These are phyloP conservation scores for Pempheris klunzingeri DNA, from an alignment of 2,797 vertebrate species.

Conservation along the genomic window DNA sequence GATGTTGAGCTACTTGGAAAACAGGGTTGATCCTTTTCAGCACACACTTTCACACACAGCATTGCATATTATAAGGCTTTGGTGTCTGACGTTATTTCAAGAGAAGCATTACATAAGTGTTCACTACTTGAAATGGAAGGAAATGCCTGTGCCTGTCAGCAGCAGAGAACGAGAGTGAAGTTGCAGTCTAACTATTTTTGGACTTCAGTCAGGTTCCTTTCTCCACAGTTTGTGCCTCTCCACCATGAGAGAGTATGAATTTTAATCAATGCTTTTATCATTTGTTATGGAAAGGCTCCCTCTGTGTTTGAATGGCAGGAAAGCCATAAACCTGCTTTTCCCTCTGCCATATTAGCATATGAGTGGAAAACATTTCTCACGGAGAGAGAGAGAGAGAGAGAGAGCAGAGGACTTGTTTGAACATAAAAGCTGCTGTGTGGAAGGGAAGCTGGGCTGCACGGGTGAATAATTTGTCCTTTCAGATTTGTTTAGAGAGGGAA, in stretches of 20 bases:
- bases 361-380: slow-evolving; percentile 52
- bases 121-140: slow-evolving; percentile 60
- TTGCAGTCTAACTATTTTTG: slow-evolving; percentile 70
- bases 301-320: slow-evolving; percentile 62
- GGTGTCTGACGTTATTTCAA: slow-evolving; percentile 52
- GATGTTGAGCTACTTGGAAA: not conserved
- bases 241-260: slow-evolving; percentile 62
- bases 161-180: slow-evolving; percentile 51
- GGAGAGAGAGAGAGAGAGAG: slow-evolving; percentile 26
- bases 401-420: slow-evolving; percentile 49
- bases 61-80: slow-evolving; percentile 25
- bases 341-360: slow-evolving; percentile 44
- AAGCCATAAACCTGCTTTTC: slow-evolving; percentile 55
- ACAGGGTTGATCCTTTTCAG: not conserved
- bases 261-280: slow-evolving; percentile 69
- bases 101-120: slow-evolving; percentile 57
- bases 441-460: slow-evolving; percentile 23
- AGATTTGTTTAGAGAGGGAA: slow-evolving; percentile 39
- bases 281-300: slow-evolving; percentile 61
- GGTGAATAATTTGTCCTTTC: slow-evolving; percentile 42
- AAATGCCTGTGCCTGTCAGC: slow-evolving; percentile 65
- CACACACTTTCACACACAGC: not conserved
- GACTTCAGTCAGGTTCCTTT: slow-evolving; percentile 67
- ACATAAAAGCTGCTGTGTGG: slow-evolving; percentile 46
- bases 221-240: slow-evolving; percentile 48